Evolutionary conservation across 2,888 invertebrate genomes (phyloP), one percentile per base, ranked within the genome.

Genomic region (Seira ritae): DNA sequence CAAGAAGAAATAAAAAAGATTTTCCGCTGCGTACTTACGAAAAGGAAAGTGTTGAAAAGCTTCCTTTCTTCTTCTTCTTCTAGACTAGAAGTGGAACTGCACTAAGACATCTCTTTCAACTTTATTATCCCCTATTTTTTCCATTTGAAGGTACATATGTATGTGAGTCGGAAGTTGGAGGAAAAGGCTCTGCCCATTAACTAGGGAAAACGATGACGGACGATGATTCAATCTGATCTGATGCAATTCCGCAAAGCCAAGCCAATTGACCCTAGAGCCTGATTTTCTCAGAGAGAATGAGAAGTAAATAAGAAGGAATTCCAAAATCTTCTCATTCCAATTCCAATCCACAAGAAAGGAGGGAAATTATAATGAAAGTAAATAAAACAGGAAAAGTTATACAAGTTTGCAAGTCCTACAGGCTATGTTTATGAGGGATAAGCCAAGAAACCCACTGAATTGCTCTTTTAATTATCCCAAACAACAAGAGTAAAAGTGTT

Each of bases 41-140:
- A 55, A 55, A 55, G 12, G 55, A 55, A 55, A 55, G 55, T 55
- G 55, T 55, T 55, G 55, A 55, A 55, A 55, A 17, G 55, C 15
- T 55, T 31, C 31, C 31, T 31, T 31, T 31, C 15, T 55, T 31
- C 31, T 8, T 31, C 8, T 31, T 31, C 31, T 31, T 31, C 31
- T 31, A 8, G 31, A 31, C 55, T 55, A 42, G 6, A 42, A 42
- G 42, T 8, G 12, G 55, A 55, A 12, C 17, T 12, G 55, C 15
- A 55, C 31, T 55, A n/a, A 55, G 55, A 3, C 55, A 1, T 55
- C 17, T 55, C 55, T 55, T 12, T 17, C 15, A 55, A 55, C 17
- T 55, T 55, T 55, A 55, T 55, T 55, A 55, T 55, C 55, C 55
- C 17, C n/a, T n/a, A n/a, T n/a, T 31, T 31, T 31, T 55, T 55